Conservation (phyloP, 1,140 invertebrate genomes). For the Rhagoletis pomonella region DNA sequence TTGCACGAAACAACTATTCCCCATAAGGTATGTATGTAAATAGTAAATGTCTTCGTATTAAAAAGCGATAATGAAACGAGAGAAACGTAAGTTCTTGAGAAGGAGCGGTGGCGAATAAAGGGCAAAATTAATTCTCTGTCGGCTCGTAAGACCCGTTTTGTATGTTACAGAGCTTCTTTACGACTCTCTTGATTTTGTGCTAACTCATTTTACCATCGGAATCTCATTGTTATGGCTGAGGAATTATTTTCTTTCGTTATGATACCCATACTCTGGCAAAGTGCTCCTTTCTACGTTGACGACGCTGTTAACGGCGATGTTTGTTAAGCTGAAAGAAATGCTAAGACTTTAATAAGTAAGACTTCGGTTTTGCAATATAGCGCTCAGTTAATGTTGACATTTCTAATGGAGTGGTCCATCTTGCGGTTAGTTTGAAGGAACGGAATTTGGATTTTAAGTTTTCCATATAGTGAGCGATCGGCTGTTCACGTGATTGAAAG, state of each 20-base stretch:
- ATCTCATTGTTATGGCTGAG: not conserved
- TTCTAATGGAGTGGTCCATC: not conserved
- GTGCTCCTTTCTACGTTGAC: not conserved
- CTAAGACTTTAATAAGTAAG: not conserved
- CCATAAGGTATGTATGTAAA: not conserved
- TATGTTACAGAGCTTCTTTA: not conserved
- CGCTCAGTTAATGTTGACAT: not conserved
- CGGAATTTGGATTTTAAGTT: not conserved
- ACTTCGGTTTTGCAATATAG: not conserved
- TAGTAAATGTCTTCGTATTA: not conserved
- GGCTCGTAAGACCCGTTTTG: not conserved
- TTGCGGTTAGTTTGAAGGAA: not conserved
- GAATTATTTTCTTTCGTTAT: not conserved
- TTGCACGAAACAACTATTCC: not conserved
- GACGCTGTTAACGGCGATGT: not conserved
- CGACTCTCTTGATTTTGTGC: not conserved
- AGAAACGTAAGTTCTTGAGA: not conserved
- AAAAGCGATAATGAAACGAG: not conserved
- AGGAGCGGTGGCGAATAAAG: not conserved
- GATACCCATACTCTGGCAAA: not conserved
- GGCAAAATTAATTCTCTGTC: not conserved
- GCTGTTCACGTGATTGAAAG: not conserved
- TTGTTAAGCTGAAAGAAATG: not conserved
- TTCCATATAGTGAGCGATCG: not conserved
- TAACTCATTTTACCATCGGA: slow-evolving; percentile 36